Conservation (phyloP, 2,888 invertebrate genomes). For the Arge pagana region DNA sequence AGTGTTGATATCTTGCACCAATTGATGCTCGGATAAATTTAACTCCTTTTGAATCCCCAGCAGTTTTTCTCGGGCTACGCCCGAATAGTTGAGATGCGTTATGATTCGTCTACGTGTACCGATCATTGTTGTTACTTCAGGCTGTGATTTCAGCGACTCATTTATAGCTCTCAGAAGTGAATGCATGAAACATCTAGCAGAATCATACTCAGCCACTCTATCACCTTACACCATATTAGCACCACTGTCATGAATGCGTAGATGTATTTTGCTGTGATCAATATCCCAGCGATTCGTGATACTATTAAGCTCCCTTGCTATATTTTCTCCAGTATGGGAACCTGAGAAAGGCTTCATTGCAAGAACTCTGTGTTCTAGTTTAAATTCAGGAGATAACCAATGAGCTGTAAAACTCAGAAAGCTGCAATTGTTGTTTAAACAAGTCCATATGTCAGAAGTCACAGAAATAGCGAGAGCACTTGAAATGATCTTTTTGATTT, state of each 20-base stretch:
- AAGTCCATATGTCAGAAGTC: slow-evolving; percentile 14
- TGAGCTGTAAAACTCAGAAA: slow-evolving; percentile 6
- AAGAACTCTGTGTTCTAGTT: background rate
- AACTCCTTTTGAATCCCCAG: slow-evolving; percentile 5
- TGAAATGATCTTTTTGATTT: slow-evolving; percentile 2
- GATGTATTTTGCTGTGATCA: slow-evolving; percentile 17
- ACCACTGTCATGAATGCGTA: slow-evolving; percentile 21
- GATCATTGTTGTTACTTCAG: background rate
- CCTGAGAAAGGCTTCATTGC: slow-evolving; percentile 18
- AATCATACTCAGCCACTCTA: too few relatives aligned
- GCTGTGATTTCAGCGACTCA: background rate
- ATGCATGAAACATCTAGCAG: background rate
- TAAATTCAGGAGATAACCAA: background rate
- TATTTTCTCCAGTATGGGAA: slow-evolving; percentile 20
- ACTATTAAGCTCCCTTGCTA: slow-evolving; percentile 14
- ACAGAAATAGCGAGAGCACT: slow-evolving; percentile 1
- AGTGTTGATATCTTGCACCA: slow-evolving; percentile 27
- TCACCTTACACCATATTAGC: too few relatives aligned
- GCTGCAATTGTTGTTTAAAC: background rate
- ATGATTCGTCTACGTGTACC: slow-evolving; percentile 2
- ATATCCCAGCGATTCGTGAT: slow-evolving; percentile 22
- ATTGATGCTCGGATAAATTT: slow-evolving; percentile 10
- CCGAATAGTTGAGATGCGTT: slow-evolving; percentile 16
- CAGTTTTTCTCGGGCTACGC: slow-evolving; percentile 13
- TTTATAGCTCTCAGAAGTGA: background rate